Conservation (phyloP, 1,140 invertebrate genomes). For the Cotesia vestalis region DNA sequence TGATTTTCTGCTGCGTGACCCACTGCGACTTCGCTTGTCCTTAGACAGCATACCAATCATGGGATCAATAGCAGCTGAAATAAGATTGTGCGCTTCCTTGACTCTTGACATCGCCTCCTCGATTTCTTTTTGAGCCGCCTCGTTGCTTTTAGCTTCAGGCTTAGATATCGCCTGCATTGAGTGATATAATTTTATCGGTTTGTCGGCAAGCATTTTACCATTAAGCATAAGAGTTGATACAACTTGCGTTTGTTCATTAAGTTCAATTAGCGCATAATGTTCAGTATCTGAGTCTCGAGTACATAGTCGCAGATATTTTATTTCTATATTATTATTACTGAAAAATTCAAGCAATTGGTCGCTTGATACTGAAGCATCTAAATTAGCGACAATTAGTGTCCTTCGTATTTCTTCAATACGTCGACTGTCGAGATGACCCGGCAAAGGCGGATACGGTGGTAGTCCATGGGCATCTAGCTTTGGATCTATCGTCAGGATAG, state of each 20-base stretch:
- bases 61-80: constrained; percentile 91
- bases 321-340: constrained; percentile 82
- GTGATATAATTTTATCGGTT: constrained; percentile 79
- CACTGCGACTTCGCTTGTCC: constrained; percentile 77
- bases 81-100: constrained; percentile 93
- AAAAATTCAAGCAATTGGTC: constrained; percentile 90
- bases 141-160: constrained; percentile 93
- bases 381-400: constrained; percentile 84
- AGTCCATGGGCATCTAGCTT: constrained; percentile 84
- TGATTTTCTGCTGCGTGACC: constrained; percentile 68
- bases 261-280: constrained; percentile 90
- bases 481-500: constrained; percentile 91
- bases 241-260: constrained; percentile 89
- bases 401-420: constrained; percentile 97
- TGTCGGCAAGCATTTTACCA: constrained; percentile 68
- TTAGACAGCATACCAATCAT: constrained; percentile 85
- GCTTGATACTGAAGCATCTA: constrained; percentile 72
- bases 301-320: constrained; percentile 95
- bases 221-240: constrained; percentile 88
- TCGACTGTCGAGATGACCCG: constrained; percentile 86
- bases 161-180: constrained; percentile 91
- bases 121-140: constrained; percentile 93
- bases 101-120: constrained; percentile 97
- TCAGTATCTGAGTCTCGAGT: constrained; percentile 80
- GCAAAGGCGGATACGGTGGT: constrained; percentile 91